A percentile compares a stretch with the other conserved stretches of the same genome.
Evolutionary conservation across 1,140 invertebrate species (phyloP).

Genomic region (Rhynchophorus ferrugineus): DNA sequence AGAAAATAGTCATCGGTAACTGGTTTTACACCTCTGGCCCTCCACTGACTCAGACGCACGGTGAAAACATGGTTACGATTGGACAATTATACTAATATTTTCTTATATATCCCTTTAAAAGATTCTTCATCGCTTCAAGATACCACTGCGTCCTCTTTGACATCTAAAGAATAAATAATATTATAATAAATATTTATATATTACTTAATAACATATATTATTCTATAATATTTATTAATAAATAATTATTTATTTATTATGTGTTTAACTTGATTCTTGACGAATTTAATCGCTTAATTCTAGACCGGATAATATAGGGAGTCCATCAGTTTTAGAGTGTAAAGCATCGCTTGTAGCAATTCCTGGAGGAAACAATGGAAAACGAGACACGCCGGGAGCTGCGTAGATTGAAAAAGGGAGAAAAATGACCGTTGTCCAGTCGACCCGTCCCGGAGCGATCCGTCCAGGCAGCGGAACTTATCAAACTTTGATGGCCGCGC

Average conservation of each 20-base stretch:
- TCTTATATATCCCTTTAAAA: background rate
- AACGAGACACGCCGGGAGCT: constrained; percentile 15
- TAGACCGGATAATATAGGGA: constrained; percentile 13
- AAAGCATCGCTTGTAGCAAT: constrained; percentile 14
- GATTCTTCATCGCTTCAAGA: background rate
- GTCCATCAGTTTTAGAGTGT: constrained; percentile 16
- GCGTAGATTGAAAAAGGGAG: constrained; percentile 45
- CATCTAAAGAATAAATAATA: background rate
- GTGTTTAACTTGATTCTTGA: too few relatives aligned
- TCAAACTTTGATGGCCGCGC: constrained; percentile 41
- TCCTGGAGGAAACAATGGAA: constrained; percentile 22
- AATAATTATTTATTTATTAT: too few relatives aligned
- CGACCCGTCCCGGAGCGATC: constrained; percentile 26
- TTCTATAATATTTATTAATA: too few relatives aligned
- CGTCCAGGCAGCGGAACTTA: constrained; percentile 38
- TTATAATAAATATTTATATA: background rate
- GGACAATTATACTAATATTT: background rate
- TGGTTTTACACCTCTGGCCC: too few relatives aligned
- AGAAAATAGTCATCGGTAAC: too few relatives aligned
- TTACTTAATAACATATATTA: background rate
- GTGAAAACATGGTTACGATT: too few relatives aligned
- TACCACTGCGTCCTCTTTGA: background rate
- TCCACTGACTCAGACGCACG: too few relatives aligned
- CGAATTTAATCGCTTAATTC: too few relatives aligned
- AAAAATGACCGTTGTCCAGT: constrained; percentile 48